Evolutionary conservation across 2,888 invertebrate species (phyloP), one percentile per base, ranked within the genome.

Genomic region (Drosophila peninsularis): DNA sequence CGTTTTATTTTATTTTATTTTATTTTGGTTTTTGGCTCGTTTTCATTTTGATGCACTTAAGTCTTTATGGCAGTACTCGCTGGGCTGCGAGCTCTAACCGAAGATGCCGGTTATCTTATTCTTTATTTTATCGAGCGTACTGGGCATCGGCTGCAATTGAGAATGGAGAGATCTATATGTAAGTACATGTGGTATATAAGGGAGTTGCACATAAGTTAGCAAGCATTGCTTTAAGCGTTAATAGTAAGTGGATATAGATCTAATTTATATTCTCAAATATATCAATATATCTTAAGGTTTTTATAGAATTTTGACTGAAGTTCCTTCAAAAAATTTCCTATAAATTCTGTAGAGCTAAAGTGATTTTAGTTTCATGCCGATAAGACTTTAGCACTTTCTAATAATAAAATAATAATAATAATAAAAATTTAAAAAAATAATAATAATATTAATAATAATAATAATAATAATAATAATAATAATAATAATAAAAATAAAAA

Each of bases 71-170:
- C 86, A 85, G 80, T 81, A 70, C 55, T 30, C n/a, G 21, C 30
- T 57, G 53, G 5, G 11, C 11, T 30, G 7, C 34, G 36, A 57
- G 37, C 57, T 42, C 50, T 82, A 84, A 64, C 80, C 81, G 65
- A 86, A 78, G 6, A 78, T 19, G 45, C 63, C 77, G 49, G 78
- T 82, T n/a, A 90, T 71, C 57, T 90, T 90, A 47, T 88, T 75
- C 50, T 89, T 91, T 4, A 90, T 3, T 49, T 88, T 90, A 1
- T 72, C 62, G 27, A 90, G 65, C 5, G 89, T 77, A 30, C 82
- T 68, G n/a, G 87, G 71, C 36, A 80, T 70, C 3, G 84, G 65
- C 45, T 86, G 79, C 2, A 89, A 76, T 69, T 83, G 71, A 24
- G 24, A 24, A 5, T 36, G 6, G 6, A 1, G 3, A 36, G 19